Evolutionary conservation across 2,888 invertebrate species (phyloP), one percentile per base, ranked within the genome.

Genomic region (Luffia ferchaultella): DNA sequence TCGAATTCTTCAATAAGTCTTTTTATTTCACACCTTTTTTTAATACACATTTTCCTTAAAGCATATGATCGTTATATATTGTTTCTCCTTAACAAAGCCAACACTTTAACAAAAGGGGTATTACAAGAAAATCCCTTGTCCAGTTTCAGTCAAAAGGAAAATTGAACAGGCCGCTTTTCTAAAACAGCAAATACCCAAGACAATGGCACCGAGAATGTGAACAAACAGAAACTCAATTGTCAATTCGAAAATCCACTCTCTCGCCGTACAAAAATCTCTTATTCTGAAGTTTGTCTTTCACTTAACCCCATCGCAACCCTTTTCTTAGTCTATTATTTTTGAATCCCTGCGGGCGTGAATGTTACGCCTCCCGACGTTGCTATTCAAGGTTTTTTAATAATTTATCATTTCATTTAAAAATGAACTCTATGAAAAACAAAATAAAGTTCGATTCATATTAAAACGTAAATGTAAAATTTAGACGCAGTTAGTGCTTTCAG

Each of bases 271-370:
- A 30, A 30, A 30, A 30, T 30, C 30, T 30, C 30, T 30, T 12
- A 12, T 7, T n/a, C n/a, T 12, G 30, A 12, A 3, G 30, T 30
- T 30, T 30, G 30, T 12, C 12, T 7, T 62, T 62, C 67, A 70
- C 70, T 79, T 76, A 73, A 76, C 73, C 78, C 75, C 70, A 65
- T 73, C 69, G 63, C 77, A 71, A 50, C 50, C 52, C 48, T 48
- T 50, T 76, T 74, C 80, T 30, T 78, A 76, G 74, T 76, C 61
- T 64, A 76, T 77, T 72, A 79, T 78, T 79, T 75, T 60, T 69
- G 70, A 71, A 72, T 70, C 73, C 75, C 68, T 60, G 59, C 69
- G 70, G 77, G 80, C 75, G 80, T 67, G 68, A 83, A 79, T 78
- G 78, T 82, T 78, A 80, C 82, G 82, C 82, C 82, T 83, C 42